Evolutionary conservation across 2,888 invertebrate genomes (phyloP).

Genomic region (Aquatica leii): DNA sequence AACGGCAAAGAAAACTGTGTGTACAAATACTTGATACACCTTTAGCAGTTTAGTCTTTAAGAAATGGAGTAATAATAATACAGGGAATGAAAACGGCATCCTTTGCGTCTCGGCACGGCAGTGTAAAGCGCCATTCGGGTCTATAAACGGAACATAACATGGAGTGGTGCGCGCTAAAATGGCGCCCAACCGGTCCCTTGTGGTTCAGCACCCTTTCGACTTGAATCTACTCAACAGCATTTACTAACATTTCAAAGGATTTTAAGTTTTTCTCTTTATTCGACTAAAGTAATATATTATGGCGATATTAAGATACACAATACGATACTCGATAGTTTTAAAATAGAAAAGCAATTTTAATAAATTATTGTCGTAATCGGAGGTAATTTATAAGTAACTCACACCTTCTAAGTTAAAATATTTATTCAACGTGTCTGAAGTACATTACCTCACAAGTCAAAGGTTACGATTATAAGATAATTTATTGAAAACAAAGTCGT

Average conservation of each 20-base stretch:
- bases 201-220: slow-evolving; percentile 49
- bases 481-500: slow-evolving; percentile 49
- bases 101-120: slow-evolving; percentile 58
- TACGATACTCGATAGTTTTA: not conserved
- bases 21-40: slow-evolving; percentile 37
- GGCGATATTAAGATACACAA: slow-evolving; percentile 3
- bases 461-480: slow-evolving; percentile 45
- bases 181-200: slow-evolving; percentile 56
- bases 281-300: slow-evolving; percentile 8
- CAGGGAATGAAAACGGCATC: slow-evolving; percentile 58
- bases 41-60: slow-evolving; percentile 43
- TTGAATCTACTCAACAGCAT: slow-evolving; percentile 26
- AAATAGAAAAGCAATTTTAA: not conserved
- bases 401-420: not conserved
- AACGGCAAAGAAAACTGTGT: slow-evolving; percentile 27
- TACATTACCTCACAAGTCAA: slow-evolving; percentile 30
- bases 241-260: slow-evolving; percentile 28
- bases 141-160: slow-evolving; percentile 59
- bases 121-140: slow-evolving; percentile 59
- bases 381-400: not conserved
- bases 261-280: slow-evolving; percentile 20
- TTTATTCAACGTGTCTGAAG: slow-evolving; percentile 11
- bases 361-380: not conserved
- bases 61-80: slow-evolving; percentile 57
- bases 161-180: slow-evolving; percentile 54